Percentiles rank a stretch among this genome's conserved stretches.
Evolutionary conservation across 2,888 invertebrate species (phyloP).

Genomic region (Sphaeridia pumilis): DNA sequence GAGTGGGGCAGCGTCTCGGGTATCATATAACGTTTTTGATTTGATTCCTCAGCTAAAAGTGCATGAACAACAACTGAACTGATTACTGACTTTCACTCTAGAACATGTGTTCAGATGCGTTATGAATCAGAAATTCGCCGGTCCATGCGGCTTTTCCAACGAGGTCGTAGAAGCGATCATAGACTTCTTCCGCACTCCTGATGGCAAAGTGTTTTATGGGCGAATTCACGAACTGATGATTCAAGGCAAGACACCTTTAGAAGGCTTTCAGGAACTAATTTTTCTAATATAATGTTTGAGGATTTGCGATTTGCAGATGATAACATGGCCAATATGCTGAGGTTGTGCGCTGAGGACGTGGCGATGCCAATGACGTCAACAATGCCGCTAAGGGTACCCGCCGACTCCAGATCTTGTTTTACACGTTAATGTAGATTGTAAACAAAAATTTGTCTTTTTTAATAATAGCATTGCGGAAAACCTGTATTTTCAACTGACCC

Average conservation of each 20-base stretch:
- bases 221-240: constrained; percentile 33
- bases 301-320: constrained; percentile 17
- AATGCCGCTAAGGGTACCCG: constrained; percentile 25
- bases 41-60: too few species aligned
- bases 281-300: too few species aligned
- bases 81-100: too few species aligned
- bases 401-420: background rate
- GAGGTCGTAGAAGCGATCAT: constrained; percentile 32
- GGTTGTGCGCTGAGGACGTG: constrained; percentile 33
- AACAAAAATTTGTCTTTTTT: too few species aligned
- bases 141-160: constrained; percentile 28
- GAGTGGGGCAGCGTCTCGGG: constrained; percentile 34
- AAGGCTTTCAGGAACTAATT: too few species aligned
- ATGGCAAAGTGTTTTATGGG: constrained; percentile 30
- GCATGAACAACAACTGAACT: too few species aligned
- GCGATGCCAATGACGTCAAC: constrained; percentile 26
- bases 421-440: background rate
- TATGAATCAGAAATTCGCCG: constrained; percentile 34
- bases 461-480: constrained; percentile 31
- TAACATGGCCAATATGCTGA: constrained; percentile 33
- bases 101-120: constrained; percentile 34
- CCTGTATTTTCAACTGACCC: constrained; percentile 34
- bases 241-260: constrained; percentile 27
- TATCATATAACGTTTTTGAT: too few species aligned
- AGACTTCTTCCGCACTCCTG: constrained; percentile 33